phyloP scores from a whole-genome alignment of 1,140 invertebrate genomes.

The Sitophilus oryzae region DNA sequence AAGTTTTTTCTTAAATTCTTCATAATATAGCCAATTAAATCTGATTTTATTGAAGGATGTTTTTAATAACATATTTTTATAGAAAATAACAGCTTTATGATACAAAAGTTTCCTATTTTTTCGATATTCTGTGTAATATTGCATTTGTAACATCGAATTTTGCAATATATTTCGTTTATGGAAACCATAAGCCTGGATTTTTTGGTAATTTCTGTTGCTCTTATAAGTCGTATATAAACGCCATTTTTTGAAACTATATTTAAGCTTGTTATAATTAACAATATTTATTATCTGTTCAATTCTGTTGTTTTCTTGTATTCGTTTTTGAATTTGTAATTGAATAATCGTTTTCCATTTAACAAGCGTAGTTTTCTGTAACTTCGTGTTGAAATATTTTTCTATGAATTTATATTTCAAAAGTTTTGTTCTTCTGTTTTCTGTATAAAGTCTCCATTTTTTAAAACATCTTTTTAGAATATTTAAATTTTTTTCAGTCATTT shows the following conservation, averaged over 20 bases:
- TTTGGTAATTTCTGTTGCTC: constrained; percentile 1
- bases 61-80: neutral
- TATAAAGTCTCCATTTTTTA: constrained; percentile 9
- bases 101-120: constrained; percentile 6
- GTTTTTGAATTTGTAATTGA: constrained; percentile 1
- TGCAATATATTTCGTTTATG: neutral
- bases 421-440: constrained; percentile 8
- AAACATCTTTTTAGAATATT: constrained; percentile 11
- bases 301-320: constrained; percentile 9
- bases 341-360: constrained; percentile 10
- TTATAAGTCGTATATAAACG: constrained; percentile 10
- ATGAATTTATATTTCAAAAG: constrained; percentile 9
- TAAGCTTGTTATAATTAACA: constrained; percentile 2
- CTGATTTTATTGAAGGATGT: constrained; percentile 13
- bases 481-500: neutral
- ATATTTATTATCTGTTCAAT: neutral
- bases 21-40: constrained; percentile 2
- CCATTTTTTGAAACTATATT: constrained; percentile 14
- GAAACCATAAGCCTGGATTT: neutral
- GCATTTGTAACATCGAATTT: too few relatives aligned
- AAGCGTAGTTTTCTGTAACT: constrained; percentile 15
- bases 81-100: neutral
- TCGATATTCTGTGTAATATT: constrained; percentile 1
- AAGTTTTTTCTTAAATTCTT: constrained; percentile 17
- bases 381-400: neutral